Conservation (phyloP, 2,888 invertebrate species). For the Eurois occulta region DNA sequence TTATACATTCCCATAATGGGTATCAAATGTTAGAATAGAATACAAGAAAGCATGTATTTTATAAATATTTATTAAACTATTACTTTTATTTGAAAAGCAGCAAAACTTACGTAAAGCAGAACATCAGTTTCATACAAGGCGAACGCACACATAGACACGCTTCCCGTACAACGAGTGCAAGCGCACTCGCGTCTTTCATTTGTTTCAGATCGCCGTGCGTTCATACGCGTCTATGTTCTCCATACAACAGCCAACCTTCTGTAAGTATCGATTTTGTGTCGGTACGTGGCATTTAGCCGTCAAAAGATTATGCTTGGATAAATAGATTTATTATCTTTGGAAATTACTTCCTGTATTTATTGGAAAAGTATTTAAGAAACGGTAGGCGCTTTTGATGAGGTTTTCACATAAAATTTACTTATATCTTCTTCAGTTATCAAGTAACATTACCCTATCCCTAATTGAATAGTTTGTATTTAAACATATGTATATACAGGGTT, state of each 20-base stretch:
- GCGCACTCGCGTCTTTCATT: neutral
- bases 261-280: neutral
- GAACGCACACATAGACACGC: neutral
- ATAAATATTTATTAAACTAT: too few relatives aligned
- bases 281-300: neutral
- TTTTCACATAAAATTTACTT: neutral
- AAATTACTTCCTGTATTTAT: neutral
- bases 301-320: neutral
- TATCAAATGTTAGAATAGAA: too few relatives aligned
- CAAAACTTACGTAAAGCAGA: neutral
- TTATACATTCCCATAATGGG: too few relatives aligned
- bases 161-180: neutral
- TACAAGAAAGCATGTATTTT: too few relatives aligned
- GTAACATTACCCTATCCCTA: neutral
- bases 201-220: neutral
- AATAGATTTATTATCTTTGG: neutral
- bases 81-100: too few relatives aligned
- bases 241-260: neutral
- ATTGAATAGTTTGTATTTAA: too few relatives aligned
- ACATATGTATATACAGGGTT: too few relatives aligned
- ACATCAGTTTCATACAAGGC: neutral
- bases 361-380: neutral
- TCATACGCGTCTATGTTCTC: neutral
- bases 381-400: neutral
- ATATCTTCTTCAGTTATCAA: neutral